Conservation (phyloP, 2,888 invertebrate species). For the Synanthedon andrenaeformis region DNA sequence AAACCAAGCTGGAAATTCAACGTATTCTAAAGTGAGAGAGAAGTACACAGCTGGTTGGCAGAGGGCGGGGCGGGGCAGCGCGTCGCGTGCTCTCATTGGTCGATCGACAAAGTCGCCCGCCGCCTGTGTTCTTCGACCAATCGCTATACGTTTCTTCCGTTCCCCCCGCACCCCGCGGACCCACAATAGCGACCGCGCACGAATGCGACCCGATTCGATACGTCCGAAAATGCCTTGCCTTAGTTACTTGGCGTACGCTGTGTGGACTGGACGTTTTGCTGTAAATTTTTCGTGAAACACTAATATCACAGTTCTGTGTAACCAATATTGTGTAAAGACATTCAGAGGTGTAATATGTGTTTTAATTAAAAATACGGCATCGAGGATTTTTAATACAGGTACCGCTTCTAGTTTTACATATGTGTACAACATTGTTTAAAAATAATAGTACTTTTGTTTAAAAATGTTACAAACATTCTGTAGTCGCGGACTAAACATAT, state of each 20-base stretch:
- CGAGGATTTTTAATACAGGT: conserved; percentile 27
- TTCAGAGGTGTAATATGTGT: conserved; percentile 5
- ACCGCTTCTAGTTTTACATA: conserved; percentile 10
- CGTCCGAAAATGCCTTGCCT: conserved; percentile 69
- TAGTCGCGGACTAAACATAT: neutral
- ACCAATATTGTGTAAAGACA: conserved; percentile 2
- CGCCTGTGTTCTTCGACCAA: conserved; percentile 46
- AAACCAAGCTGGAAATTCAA: conserved; percentile 50
- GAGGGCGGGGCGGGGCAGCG: conserved; percentile 58
- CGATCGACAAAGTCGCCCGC: conserved; percentile 35
- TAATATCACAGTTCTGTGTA: conserved; percentile 16
- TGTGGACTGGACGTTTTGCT: conserved; percentile 53
- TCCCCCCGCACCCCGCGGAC: conserved; percentile 51
- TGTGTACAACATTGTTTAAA: conserved; percentile 9
- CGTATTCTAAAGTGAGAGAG: conserved; percentile 36
- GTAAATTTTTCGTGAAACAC: conserved; percentile 30
- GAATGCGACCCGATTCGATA: conserved; percentile 65
- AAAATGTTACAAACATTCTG: conserved; percentile 13
- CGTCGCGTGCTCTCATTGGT: conserved; percentile 41
- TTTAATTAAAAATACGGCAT: conserved; percentile 1
- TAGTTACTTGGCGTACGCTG: conserved; percentile 65
- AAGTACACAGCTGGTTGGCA: conserved; percentile 25
- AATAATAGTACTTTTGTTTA: conserved; percentile 10
- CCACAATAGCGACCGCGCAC: conserved; percentile 64
- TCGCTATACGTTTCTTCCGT: conserved; percentile 22